Evolutionary conservation across 2,113 vertebrate genomes (phyloP).

Genomic region (Tylochromis polylepis): DNA sequence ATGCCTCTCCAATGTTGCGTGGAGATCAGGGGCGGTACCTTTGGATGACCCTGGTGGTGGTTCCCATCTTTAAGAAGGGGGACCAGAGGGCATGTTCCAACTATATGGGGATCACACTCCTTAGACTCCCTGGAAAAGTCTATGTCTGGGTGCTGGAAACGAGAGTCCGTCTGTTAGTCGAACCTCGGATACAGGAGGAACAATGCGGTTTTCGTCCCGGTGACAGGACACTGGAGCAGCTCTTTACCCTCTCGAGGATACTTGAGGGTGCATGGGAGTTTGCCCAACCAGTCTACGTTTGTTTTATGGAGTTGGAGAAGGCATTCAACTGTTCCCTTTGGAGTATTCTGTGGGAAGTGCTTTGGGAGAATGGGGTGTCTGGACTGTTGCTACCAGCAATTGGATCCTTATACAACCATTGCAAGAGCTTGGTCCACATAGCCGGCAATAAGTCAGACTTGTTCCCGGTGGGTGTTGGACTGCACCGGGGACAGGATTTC

Average conservation of each 20-base stretch:
- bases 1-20: background rate
- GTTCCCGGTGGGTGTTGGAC: background rate
- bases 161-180: background rate
- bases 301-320: background rate
- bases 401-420: background rate
- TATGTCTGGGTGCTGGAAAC: background rate
- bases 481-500: background rate
- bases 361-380: background rate
- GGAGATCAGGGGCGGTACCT: background rate
- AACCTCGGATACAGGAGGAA: background rate
- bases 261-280: background rate
- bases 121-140: background rate
- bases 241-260: background rate
- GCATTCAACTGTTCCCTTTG: background rate
- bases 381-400: background rate
- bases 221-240: background rate
- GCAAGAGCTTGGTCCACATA: background rate
- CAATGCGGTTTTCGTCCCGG: background rate
- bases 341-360: background rate
- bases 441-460: background rate
- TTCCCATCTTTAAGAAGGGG: background rate
- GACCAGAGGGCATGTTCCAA: background rate
- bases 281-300: background rate
- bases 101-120: background rate
- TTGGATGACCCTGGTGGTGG: background rate